Evolutionary conservation across 2,797 vertebrate genomes (phyloP), one percentile per base, ranked within the genome.

Genomic region (Emydoidea blandingii): DNA sequence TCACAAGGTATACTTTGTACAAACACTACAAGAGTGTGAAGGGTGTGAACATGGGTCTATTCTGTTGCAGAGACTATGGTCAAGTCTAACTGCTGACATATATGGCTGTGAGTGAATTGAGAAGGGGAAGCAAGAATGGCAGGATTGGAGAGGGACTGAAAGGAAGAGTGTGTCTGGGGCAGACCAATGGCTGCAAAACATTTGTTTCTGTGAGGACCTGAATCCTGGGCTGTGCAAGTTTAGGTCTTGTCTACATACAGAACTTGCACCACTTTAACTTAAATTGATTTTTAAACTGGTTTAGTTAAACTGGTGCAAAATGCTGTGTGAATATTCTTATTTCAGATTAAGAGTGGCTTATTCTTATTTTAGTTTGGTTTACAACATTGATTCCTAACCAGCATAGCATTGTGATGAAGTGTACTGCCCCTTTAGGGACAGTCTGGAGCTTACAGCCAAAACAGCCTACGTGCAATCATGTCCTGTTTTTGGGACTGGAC

Each of bases 41-140:
- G n/a, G 5, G n/a, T 41, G 8, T 41, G 19, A 41, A 72, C 65
- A 72, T 10, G 21, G 65, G 19, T 72, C n/a, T 41, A 23, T 12
- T 41, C 65, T 72, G 19, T 41, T 5, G 5, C 18, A 41, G 19
- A 85, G 44, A 80, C 9, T 23, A 83, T 83, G 27, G 47, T 93
- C 86, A 93, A 96, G 94, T 92, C 88, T 88, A 87, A 84, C 31
- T n/a, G 79, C 87, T 96, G 90, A n/a, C 93, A 27, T 18, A 23
- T 59, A 57, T 78, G 91, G n/a, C 25, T 21, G 5, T 57, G 76
- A 95, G 81, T 94, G 68, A 94, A 68, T 57, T 84, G 81, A 65
- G 94, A 97, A 81, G 72, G 79, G 81, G 65, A 83, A 49, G 31
- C 12, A 83, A 57, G 81, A 62, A 65, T n/a, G 74, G 81, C 68